Evolutionary conservation across 2,888 invertebrate genomes (phyloP).

Genomic region (Aspidapion aeneum): DNA sequence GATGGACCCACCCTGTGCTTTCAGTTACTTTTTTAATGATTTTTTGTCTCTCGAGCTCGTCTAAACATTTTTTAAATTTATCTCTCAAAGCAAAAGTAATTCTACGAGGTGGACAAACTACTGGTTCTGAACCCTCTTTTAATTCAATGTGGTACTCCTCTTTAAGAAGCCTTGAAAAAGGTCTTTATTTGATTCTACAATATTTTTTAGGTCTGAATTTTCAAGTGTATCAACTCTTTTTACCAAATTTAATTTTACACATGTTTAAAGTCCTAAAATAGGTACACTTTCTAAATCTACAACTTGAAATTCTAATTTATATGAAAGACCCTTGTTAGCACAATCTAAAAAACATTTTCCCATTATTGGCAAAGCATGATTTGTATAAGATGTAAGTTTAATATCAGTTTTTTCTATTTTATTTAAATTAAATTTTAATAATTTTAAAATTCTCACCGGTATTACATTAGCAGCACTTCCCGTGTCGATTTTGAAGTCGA

Average conservation of each 20-base stretch:
- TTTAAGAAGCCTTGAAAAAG: background rate
- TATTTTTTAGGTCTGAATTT: background rate
- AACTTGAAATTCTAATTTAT: background rate
- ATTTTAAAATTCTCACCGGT: background rate
- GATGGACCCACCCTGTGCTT: no score
- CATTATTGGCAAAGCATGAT: background rate
- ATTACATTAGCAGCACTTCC: conserved; percentile 12
- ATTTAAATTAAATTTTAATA: background rate
- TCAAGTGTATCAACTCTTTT: background rate
- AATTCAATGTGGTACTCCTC: background rate
- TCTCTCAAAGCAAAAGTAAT: no score
- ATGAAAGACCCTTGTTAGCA: background rate
- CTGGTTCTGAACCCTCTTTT: background rate
- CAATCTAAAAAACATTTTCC: background rate
- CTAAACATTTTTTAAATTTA: no score
- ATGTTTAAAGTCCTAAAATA: background rate
- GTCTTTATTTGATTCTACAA: background rate
- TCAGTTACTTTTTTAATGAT: no score
- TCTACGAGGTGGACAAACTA: background rate
- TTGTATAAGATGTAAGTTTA: conserved; percentile 7
- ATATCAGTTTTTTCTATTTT: conserved; percentile 7
- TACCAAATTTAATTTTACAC: background rate
- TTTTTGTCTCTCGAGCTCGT: no score
- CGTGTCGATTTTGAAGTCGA: conserved; percentile 3
- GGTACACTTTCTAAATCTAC: background rate